Evolutionary conservation across 2,888 invertebrate species (phyloP), one percentile per base, ranked within the genome.

Genomic region (Cataglyphis albicans): DNA sequence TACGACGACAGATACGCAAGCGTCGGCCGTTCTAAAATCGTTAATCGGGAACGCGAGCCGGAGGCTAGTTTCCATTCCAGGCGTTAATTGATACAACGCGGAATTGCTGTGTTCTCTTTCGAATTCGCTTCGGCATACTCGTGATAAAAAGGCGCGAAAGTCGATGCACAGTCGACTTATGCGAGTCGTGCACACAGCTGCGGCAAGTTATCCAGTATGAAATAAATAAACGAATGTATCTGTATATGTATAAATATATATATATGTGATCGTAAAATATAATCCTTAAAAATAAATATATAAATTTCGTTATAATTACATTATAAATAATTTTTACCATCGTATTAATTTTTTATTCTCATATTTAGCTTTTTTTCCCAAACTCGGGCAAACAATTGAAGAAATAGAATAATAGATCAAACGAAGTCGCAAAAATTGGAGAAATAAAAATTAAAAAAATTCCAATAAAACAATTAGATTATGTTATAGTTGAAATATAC

Each of bases 1-100:
- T 76, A 75, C 55, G 48, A 63, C 44, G 44, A 87, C 81, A 82
- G 87, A 88, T 84, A 85, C 67, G 65, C 75, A 21, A 61, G 59
- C 10, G 48, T 57, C 57, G 38, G 15, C 10, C 75, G 48, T 55
- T 78, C 86, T 75, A 73, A 75, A 86, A 86, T 86, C 82, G 82
- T 81, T 81, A 70, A 55, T 67, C 78, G 76, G 64, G 64, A 88
- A 88, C 88, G 70, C 55, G 89, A 83, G 81, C 84, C 48, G 48
- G 48, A 52, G 85, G 73, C 84, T 59, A 86, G 84, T 89, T 89
- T 87, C 86, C 86, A 85, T 89, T 72, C 41, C 61, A 57, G 83
- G 85, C 41, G 57, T 44, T 78, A 78, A 59, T 68, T 59, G 68
- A 57, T 78, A 41, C 41, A 12, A 38, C 35, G n/a, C 18, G 38